Evolutionary conservation across 2,888 invertebrate species (phyloP).

Genomic region (Neoitamus cyanurus): DNA sequence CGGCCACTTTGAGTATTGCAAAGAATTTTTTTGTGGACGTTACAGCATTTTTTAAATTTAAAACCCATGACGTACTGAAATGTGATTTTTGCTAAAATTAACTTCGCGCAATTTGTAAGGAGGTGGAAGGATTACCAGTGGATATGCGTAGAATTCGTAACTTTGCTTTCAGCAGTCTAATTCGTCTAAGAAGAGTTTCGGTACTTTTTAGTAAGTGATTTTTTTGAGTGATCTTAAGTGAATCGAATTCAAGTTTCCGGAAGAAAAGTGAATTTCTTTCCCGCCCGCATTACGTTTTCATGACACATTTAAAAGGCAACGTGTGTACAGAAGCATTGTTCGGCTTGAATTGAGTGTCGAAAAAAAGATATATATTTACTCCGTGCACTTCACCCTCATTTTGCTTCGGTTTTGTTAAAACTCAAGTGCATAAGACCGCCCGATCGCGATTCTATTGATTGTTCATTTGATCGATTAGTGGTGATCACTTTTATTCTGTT

Average conservation of each 20-base stretch:
- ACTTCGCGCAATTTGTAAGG: not conserved
- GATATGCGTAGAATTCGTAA: not conserved
- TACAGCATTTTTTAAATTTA: not conserved
- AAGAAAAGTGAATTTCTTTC: conserved; percentile 13
- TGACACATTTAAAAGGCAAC: not conserved
- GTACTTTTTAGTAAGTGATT: not conserved
- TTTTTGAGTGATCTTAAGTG: conserved; percentile 8
- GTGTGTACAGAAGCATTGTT: not conserved
- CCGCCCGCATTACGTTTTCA: conserved; percentile 14
- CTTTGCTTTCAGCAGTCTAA: not conserved
- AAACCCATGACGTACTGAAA: not conserved
- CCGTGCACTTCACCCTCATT: not conserved
- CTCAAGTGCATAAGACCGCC: not conserved
- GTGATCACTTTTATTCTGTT: conserved; percentile 32
- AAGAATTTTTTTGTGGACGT: not conserved
- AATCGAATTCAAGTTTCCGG: conserved; percentile 31
- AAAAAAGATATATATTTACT: not conserved
- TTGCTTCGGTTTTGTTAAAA: not conserved
- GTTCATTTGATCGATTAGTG: conserved; percentile 43
- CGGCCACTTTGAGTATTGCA: not conserved
- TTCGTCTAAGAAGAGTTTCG: not conserved
- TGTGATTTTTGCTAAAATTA: not conserved
- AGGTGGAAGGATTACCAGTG: conserved; percentile 30
- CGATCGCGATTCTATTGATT: conserved; percentile 32
- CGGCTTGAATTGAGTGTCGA: not conserved